These are phyloP conservation scores for Pseudachorutes palmiensis DNA, from an alignment of 1,140 invertebrate species.

Conservation along the genomic window DNA sequence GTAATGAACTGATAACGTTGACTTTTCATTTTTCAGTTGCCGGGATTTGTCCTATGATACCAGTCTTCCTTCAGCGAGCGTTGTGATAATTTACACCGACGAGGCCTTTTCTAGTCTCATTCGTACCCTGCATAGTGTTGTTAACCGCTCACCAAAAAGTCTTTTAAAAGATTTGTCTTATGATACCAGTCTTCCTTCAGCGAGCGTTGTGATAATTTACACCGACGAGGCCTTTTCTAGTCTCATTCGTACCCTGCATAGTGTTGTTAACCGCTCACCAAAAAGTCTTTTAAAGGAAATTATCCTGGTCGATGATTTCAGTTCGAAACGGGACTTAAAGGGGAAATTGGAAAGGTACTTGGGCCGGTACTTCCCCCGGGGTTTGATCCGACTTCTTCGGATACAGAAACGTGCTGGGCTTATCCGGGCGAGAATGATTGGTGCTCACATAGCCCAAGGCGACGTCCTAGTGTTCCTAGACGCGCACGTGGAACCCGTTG, in stretches of 20 bases:
- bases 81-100: slow-evolving; percentile 83
- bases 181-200: slow-evolving; percentile 47
- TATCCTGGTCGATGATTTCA: slow-evolving; percentile 80
- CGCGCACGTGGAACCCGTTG: slow-evolving; percentile 86
- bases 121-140: slow-evolving; percentile 69
- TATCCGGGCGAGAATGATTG: slow-evolving; percentile 72
- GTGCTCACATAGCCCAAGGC: slow-evolving; percentile 65
- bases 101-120: slow-evolving; percentile 78
- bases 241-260: slow-evolving; percentile 69
- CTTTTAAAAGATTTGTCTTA: slow-evolving; percentile 55
- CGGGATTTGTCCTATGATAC: slow-evolving; percentile 49
- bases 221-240: slow-evolving; percentile 82
- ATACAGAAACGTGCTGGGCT: slow-evolving; percentile 65
- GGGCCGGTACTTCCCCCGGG: slow-evolving; percentile 54
- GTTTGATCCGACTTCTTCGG: slow-evolving; percentile 62
- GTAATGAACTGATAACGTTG: neutral
- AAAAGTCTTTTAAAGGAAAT: slow-evolving; percentile 63
- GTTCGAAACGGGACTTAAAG: slow-evolving; percentile 66
- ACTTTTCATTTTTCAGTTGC: slow-evolving; percentile 47
- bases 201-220: slow-evolving; percentile 73
- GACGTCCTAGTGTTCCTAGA: slow-evolving; percentile 88
- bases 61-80: slow-evolving; percentile 50
- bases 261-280: slow-evolving; percentile 72
- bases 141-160: slow-evolving; percentile 63
- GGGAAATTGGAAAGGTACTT: slow-evolving; percentile 71